phyloP scores from a whole-genome alignment of 2,888 invertebrate genomes.

The Barypeithes pellucidus region DNA sequence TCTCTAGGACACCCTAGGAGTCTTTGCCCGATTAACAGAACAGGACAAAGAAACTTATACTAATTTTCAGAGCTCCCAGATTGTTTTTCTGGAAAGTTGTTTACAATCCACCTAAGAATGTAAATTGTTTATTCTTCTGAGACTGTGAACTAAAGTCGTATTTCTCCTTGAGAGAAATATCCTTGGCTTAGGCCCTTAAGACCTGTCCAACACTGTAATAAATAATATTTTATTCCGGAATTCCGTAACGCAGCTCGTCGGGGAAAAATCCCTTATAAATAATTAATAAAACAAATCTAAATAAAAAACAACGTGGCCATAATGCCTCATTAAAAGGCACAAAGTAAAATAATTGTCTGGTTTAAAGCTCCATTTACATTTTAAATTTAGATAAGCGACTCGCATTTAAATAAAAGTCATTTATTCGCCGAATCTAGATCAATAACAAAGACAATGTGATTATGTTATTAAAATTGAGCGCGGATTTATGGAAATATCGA shows the following conservation, averaged over 20 bases:
- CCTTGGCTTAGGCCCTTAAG: no score
- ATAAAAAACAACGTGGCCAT: slow-evolving; percentile 40
- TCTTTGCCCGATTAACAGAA: no score
- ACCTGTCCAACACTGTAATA: no score
- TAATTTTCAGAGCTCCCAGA: no score
- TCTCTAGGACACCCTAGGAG: no score
- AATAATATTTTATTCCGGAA: neutral
- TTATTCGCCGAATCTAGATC: slow-evolving; percentile 52
- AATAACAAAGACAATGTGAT: slow-evolving; percentile 40
- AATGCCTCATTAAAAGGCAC: slow-evolving; percentile 52
- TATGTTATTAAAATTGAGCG: slow-evolving; percentile 42
- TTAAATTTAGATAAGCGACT: slow-evolving; percentile 52
- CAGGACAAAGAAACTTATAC: no score
- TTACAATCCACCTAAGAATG: no score
- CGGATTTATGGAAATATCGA: slow-evolving; percentile 36
- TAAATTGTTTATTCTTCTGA: no score
- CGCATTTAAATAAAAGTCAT: slow-evolving; percentile 49
- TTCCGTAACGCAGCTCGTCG: slow-evolving; percentile 21
- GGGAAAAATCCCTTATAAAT: slow-evolving; percentile 58
- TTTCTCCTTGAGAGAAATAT: no score
- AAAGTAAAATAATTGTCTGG: slow-evolving; percentile 52
- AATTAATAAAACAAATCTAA: slow-evolving; percentile 57
- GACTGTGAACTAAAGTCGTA: no score
- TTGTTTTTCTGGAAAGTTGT: no score
- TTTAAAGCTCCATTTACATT: slow-evolving; percentile 46